Evolutionary conservation across 2,113 vertebrate species (phyloP), one percentile per base, ranked within the genome.

Genomic region (Anseranas semipalmata): DNA sequence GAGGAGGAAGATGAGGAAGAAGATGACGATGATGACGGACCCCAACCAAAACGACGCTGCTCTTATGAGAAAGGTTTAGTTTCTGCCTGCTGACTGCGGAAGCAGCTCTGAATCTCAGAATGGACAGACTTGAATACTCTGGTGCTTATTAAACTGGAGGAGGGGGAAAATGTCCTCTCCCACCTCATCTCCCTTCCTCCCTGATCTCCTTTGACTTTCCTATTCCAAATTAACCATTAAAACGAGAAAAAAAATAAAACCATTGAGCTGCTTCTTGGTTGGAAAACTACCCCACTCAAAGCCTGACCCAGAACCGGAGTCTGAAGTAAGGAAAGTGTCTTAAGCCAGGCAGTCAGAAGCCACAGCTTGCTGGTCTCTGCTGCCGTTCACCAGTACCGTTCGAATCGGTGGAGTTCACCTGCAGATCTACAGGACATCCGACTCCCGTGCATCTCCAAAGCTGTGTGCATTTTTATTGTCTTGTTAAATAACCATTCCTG

Each of bases 1-100:
- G 99, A 99, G n/a, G 99, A 99, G 3, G 99, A 99, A 16, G 99
- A 98, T 0, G 98, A 99, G 81, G 99, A 99, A 0, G 99, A 99
- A 22, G 99, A 99, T 2, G 99, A 99, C 15, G 98, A 99, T 1
- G 98, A 99, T 3, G 99, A 99, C 68, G 99, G 98, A 87, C 99
- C 99, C 48, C 97, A 98, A 84, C 98, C 99, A 35, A 99, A 99
- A 96, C 98, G 99, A 68, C 98, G 99, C 97, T 99, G 99, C 97
- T 98, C 99, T 89, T 99, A 99, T 2, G 99, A 99, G 97, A 99
- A 99, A 97, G 99, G 99, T 97, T 98, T 99, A 95, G 99, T 99
- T 95, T 99, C 99, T 32, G 99, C 99, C 90, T 99, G 99, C 98
- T 99, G 99, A 99, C 98, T 89, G 89, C 45, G 10, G 76, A 90